Evolutionary conservation across 2,888 invertebrate species (phyloP).

Genomic region (Epinotia bilunana): DNA sequence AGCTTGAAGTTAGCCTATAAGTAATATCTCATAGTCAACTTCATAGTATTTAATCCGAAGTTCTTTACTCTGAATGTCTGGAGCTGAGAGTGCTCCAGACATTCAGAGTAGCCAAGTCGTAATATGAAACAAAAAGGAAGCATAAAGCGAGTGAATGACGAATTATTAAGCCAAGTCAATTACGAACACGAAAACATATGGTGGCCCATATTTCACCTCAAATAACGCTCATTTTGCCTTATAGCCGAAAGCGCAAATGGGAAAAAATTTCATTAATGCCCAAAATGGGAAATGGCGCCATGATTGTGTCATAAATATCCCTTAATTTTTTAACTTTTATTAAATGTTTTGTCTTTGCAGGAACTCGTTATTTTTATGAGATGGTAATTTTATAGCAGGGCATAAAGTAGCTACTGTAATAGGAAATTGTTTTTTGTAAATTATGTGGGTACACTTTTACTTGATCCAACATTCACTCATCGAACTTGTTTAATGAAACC

Average conservation of each 20-base stretch:
- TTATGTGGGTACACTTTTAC: neutral
- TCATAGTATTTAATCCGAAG: constrained; percentile 1
- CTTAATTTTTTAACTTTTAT: constrained; percentile 45
- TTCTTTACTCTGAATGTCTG: no score
- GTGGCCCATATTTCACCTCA: constrained; percentile 65
- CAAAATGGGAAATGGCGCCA: constrained; percentile 57
- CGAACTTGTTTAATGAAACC: neutral
- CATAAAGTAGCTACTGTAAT: constrained; percentile 25
- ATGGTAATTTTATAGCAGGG: constrained; percentile 39
- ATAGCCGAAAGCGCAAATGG: constrained; percentile 59
- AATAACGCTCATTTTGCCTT: constrained; percentile 63
- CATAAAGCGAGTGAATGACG: constrained; percentile 56
- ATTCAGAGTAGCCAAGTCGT: constrained; percentile 1
- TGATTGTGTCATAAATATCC: constrained; percentile 60
- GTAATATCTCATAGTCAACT: neutral
- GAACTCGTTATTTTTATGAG: constrained; percentile 43
- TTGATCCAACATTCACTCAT: neutral
- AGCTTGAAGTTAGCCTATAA: neutral
- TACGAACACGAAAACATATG: constrained; percentile 63
- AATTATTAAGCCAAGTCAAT: constrained; percentile 71
- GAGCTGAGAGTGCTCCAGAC: no score
- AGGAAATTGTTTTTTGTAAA: neutral
- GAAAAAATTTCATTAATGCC: constrained; percentile 63
- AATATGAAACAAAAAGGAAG: constrained; percentile 22
- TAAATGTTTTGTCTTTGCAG: constrained; percentile 45